Percentiles rank a stretch among this genome's conserved stretches.
Conservation (phyloP, 2,797 vertebrate genomes). For the Oreochromis mossambicus region DNA sequence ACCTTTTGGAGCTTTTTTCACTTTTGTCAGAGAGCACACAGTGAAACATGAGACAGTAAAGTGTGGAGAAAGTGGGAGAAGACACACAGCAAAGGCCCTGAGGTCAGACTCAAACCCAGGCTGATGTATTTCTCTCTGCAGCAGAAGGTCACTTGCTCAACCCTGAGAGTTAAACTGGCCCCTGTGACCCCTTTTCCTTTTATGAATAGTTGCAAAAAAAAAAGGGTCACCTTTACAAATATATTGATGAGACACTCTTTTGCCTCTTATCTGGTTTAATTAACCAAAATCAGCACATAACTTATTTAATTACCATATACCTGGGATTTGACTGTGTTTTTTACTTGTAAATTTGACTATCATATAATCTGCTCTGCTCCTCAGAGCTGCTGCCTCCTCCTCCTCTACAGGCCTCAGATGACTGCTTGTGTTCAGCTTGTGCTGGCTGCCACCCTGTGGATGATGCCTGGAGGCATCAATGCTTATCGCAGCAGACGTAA, state of each 20-base stretch:
- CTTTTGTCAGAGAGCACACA: neutral
- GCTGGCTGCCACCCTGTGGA: conserved; percentile 78
- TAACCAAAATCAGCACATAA: neutral
- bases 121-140: neutral
- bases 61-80: neutral
- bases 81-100: neutral
- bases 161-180: neutral
- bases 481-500: conserved; percentile 61
- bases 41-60: neutral
- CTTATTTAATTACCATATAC: neutral
- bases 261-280: neutral
- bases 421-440: conserved; percentile 58
- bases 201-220: neutral
- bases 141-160: neutral
- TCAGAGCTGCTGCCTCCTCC: conserved; percentile 1
- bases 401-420: conserved; percentile 52
- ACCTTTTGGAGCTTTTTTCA: neutral
- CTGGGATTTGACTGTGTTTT: neutral
- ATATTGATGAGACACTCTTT: neutral
- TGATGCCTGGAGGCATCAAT: conserved; percentile 26
- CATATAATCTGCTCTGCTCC: neutral
- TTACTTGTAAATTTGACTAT: neutral
- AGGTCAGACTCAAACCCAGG: neutral
- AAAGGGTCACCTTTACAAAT: neutral
- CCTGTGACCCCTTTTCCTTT: neutral